Evolutionary conservation across 2,797 vertebrate species (phyloP).

Genomic region (Peromyscus aztecus): DNA sequence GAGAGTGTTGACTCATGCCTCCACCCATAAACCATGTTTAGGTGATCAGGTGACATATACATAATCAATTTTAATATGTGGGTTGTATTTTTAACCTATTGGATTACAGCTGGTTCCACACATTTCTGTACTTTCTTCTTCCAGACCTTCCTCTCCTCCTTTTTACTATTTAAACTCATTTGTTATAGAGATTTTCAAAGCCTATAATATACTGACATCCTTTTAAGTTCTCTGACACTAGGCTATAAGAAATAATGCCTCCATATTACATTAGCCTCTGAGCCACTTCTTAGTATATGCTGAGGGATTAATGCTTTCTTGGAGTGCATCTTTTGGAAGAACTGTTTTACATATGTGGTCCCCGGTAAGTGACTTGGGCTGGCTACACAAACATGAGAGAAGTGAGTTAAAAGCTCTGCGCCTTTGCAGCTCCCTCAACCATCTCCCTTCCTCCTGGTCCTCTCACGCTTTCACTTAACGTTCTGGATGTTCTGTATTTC

Average conservation of each 20-base stretch:
- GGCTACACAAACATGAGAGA: neutral
- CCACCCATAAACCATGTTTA: neutral
- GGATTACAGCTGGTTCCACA: neutral
- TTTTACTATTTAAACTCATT: neutral
- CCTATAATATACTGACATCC: neutral
- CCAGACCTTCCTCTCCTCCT: neutral
- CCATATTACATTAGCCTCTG: no score
- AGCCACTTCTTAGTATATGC: neutral
- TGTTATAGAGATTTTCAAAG: neutral
- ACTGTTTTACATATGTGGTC: neutral
- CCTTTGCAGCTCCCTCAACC: neutral
- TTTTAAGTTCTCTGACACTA: neutral
- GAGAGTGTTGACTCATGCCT: neutral
- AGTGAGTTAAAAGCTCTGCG: neutral
- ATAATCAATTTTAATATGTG: neutral
- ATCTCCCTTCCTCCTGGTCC: neutral
- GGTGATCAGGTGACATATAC: neutral
- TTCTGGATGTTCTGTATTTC: neutral
- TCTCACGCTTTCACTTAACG: neutral
- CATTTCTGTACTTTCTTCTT: neutral
- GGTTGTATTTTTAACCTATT: neutral
- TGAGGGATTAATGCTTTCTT: neutral
- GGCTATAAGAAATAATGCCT: neutral
- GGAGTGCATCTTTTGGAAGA: neutral
- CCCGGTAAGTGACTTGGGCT: neutral